Conservation (phyloP, 2,797 vertebrate genomes). For the Syngnathus acus region DNA sequence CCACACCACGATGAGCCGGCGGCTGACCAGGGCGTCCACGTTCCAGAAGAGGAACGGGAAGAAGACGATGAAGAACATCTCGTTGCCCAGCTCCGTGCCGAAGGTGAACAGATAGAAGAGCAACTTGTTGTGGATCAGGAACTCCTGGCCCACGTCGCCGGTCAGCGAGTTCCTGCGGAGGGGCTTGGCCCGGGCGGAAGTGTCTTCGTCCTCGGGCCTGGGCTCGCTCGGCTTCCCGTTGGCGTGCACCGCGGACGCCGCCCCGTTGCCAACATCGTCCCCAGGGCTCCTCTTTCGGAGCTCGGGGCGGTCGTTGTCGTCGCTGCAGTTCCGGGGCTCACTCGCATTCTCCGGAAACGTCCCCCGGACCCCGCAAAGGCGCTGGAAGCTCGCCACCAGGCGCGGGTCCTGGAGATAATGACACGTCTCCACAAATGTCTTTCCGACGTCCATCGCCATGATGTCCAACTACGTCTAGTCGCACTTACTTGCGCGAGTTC, state of each 20-base stretch:
- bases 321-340: constrained; percentile 10
- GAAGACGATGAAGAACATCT: constrained; percentile 97
- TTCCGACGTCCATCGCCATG: constrained; percentile 57
- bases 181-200: constrained; percentile 52
- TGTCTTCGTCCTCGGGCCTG: constrained; percentile 10
- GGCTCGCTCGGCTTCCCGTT: constrained; percentile 41
- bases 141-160: constrained; percentile 81
- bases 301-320: constrained; percentile 23
- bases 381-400: constrained; percentile 85
- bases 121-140: constrained; percentile 79
- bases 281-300: constrained; percentile 38
- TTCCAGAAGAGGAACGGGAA: constrained; percentile 97
- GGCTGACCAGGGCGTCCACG: constrained; percentile 84
- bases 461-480: neutral
- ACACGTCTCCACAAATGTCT: constrained; percentile 54
- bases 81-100: constrained; percentile 94
- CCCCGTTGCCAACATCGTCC: neutral
- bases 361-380: constrained; percentile 80
- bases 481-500: constrained; percentile 9
- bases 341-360: constrained; percentile 53
- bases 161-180: constrained; percentile 90
- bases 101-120: constrained; percentile 91
- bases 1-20: constrained; percentile 89
- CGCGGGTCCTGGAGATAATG: constrained; percentile 78
- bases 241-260: neutral